Percentiles rank a stretch among this genome's conserved stretches.
phyloP scores from a whole-genome alignment of 23 tunicate species.

The Oikopleura albicans region DNA sequence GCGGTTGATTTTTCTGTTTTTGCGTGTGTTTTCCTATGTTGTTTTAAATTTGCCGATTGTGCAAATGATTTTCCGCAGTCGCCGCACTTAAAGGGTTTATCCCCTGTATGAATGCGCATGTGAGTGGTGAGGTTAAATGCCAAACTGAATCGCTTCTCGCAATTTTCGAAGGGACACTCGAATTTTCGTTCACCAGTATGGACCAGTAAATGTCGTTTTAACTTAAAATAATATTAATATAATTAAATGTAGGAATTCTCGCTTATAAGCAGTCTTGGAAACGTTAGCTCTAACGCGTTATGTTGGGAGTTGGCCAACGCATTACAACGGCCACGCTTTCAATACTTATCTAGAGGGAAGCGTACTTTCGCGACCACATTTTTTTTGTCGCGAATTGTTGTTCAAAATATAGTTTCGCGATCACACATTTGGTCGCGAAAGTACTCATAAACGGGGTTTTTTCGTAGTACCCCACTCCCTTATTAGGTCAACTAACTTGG shows the following conservation, averaged over 20 bases:
- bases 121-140: background rate
- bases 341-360: too few relatives aligned
- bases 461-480: too few relatives aligned
- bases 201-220: background rate
- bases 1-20: background rate
- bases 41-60: conserved; percentile 2
- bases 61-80: background rate
- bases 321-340: too few relatives aligned
- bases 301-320: too few relatives aligned
- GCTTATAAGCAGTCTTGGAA: too few relatives aligned
- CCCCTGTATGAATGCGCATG: conserved; percentile 6
- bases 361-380: too few relatives aligned
- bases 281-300: too few relatives aligned
- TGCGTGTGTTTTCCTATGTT: conserved; percentile 4
- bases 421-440: too few relatives aligned
- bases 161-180: conserved; percentile 1
- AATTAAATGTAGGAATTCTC: background rate
- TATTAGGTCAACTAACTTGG: too few relatives aligned
- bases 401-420: too few relatives aligned
- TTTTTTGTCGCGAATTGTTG: too few relatives aligned
- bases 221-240: background rate
- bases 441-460: too few relatives aligned
- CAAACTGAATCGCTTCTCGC: background rate
- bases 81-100: background rate
- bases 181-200: conserved; percentile 7